Evolutionary conservation across 2,113 vertebrate species (phyloP).

Genomic region (Phyllostomus hastatus): DNA sequence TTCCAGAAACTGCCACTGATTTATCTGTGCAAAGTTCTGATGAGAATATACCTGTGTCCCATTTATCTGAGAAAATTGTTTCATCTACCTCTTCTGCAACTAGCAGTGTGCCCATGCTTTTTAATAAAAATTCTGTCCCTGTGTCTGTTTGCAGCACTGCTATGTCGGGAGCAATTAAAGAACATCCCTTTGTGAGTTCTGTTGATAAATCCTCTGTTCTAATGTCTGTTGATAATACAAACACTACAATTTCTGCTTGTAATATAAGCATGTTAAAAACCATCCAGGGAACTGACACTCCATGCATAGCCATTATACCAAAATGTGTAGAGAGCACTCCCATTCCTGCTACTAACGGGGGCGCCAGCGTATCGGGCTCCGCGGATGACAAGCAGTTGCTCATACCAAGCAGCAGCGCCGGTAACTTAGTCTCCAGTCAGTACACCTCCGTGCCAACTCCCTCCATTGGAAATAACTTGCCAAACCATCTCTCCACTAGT

Average conservation of each 20-base stretch:
- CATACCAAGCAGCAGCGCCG: constrained; percentile 72
- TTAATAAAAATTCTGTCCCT: constrained; percentile 82
- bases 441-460: constrained; percentile 83
- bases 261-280: constrained; percentile 83
- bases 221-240: constrained; percentile 85
- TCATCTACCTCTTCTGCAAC: constrained; percentile 88
- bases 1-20: constrained; percentile 83
- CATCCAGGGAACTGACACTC: constrained; percentile 81
- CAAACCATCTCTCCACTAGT: constrained; percentile 83
- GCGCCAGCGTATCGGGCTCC: constrained; percentile 58
- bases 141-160: constrained; percentile 83
- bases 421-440: constrained; percentile 71
- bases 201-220: constrained; percentile 86
- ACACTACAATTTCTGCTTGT: constrained; percentile 81
- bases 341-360: constrained; percentile 72
- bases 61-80: constrained; percentile 84
- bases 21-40: constrained; percentile 80
- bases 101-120: constrained; percentile 85
- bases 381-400: constrained; percentile 80
- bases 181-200: constrained; percentile 84
- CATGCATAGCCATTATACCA: constrained; percentile 84
- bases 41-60: constrained; percentile 80
- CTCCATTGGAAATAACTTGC: constrained; percentile 81
- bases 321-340: constrained; percentile 82
- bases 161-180: constrained; percentile 83